Base-by-base conservation (phyloP, 1,140 invertebrate species). In the Brachionus asplanchnoidis region DNA sequence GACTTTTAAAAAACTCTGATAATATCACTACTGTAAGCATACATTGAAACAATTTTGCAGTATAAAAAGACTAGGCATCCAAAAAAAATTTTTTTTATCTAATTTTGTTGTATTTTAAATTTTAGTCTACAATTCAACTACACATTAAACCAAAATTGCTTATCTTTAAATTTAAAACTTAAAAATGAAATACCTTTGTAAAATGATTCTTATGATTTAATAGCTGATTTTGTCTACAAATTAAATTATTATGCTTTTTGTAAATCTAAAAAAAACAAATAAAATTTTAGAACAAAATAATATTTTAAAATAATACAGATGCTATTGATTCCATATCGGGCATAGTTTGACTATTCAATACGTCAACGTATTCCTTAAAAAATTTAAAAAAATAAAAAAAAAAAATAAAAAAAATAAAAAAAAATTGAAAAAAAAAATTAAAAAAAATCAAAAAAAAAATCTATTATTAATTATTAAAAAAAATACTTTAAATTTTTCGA, bases 291-390 rank as follows among this genome's bases (percentile, higher is more conserved):
- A 20, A 60, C 1, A 20, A 23, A 20, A 60, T 60, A 7, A 20
- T 20, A 8, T 60, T 68, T 12, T 68, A 4, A 3, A 36, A 36
- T 20, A 12, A n/a, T 68, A 68, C 66, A 40, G 68, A 42, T 5
- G 68, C 68, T 40, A 73, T 73, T 9, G 68, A 73, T 42, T 73
- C 68, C 68, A 73, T 73, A 42, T 73, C 68, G n/a, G 68, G 68
- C 32, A 73, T 40, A 42, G 17, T 42, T 73, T 73, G 68, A 20
- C 14, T 40, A 42, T 73, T 73, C n/a, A 73, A 73, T 17, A 42
- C 68, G 12, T 42, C 32, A 42, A 73, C 68, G 36, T 73, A 73
- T 42, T 73, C 68, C 68, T 73, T 73, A 7, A 5, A 36, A 6
- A 5, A 36, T 7, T 7, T 40, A 9, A 1, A 44, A 42, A 73